Evolutionary conservation across 2,888 invertebrate species (phyloP).

Genomic region (Drosophila sordidula): DNA sequence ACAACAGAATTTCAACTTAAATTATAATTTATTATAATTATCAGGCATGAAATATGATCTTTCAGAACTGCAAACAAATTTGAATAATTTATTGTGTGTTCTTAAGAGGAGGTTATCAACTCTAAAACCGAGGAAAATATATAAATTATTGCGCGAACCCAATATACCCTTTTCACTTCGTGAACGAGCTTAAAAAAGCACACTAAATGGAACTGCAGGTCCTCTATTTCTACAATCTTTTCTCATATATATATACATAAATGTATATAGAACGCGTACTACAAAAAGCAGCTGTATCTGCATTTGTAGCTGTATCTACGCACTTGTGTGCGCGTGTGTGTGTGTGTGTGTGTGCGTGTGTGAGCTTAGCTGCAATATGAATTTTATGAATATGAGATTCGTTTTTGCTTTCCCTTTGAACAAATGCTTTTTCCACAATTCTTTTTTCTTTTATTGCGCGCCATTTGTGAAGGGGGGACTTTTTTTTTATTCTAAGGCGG

Average conservation of each 20-base stretch:
- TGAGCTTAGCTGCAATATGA: slow-evolving; percentile 14
- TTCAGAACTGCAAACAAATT: too few species aligned
- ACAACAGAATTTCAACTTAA: too few species aligned
- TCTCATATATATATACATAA: slow-evolving; percentile 1
- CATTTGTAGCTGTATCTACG: background rate
- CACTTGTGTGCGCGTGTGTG: background rate
- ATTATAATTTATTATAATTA: too few species aligned
- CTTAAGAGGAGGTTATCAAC: too few species aligned
- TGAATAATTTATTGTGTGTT: too few species aligned
- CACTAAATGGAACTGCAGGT: slow-evolving; percentile 39
- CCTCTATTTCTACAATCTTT: slow-evolving; percentile 17
- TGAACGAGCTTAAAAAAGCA: slow-evolving; percentile 14
- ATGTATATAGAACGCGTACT: background rate
- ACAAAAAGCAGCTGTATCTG: slow-evolving; percentile 10
- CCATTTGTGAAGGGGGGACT: background rate
- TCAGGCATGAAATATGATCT: too few species aligned
- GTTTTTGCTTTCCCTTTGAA: slow-evolving; percentile 8
- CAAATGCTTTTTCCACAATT: background rate
- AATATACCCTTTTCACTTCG: background rate
- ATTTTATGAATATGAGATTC: slow-evolving; percentile 12
- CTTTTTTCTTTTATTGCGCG: background rate
- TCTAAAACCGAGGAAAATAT: too few species aligned
- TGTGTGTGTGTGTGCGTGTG: slow-evolving; percentile 1
- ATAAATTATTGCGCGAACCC: background rate
- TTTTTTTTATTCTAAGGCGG: slow-evolving; percentile 10